Conservation (phyloP, 92 coral and sea anemone species). For the Virgularia gustaviana region DNA sequence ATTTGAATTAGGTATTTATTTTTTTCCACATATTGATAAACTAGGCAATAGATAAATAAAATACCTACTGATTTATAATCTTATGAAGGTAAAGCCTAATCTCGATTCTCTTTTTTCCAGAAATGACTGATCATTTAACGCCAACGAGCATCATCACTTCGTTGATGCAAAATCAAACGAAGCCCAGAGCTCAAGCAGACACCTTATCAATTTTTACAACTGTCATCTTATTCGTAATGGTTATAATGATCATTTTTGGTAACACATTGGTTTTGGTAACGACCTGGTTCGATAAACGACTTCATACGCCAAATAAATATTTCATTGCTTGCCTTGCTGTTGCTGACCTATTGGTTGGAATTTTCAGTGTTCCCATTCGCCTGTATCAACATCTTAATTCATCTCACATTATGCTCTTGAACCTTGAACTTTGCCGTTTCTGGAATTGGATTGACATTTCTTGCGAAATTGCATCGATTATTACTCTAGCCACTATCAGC, state of each 20-base stretch:
- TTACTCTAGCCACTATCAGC: slow-evolving; percentile 30
- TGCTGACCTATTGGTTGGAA: slow-evolving; percentile 29
- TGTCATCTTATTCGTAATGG: slow-evolving; percentile 5
- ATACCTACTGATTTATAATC: too few species aligned
- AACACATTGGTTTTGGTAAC: slow-evolving; percentile 14
- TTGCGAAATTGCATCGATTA: slow-evolving; percentile 28
- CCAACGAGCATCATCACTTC: too few species aligned
- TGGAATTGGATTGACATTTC: slow-evolving; percentile 36
- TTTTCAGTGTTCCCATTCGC: slow-evolving; percentile 31
- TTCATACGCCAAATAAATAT: slow-evolving; percentile 32
- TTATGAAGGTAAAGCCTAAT: too few species aligned
- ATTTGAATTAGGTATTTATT: too few species aligned
- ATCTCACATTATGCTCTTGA: background rate
- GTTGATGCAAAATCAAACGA: too few species aligned
- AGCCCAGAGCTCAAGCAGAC: too few species aligned
- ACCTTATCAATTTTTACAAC: background rate
- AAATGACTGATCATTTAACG: too few species aligned
- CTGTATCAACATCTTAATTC: background rate
- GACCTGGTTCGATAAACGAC: slow-evolving; percentile 31
- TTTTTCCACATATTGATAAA: too few species aligned
- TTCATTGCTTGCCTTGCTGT: slow-evolving; percentile 32
- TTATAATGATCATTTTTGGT: slow-evolving; percentile 17
- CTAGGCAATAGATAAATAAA: too few species aligned
- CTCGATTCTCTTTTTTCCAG: too few species aligned
- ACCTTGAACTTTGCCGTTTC: slow-evolving; percentile 24